Base-by-base conservation (phyloP, 1,140 invertebrate genomes). In the Globodera rostochiensis region DNA sequence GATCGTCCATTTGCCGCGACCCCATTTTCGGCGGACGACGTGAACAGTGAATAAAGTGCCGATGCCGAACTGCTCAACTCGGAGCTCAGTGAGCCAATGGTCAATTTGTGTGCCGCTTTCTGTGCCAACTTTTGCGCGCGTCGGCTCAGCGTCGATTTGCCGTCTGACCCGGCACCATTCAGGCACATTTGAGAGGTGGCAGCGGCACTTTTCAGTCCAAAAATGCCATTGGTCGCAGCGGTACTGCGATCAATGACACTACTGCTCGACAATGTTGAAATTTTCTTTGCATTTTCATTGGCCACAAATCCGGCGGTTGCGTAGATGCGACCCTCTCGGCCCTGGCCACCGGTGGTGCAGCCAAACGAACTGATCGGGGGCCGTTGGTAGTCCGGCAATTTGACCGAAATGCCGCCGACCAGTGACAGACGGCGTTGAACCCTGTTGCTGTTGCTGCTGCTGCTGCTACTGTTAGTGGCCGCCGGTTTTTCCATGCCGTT, bases 61-160 rank as follows among this genome's bases (percentile, higher is more conserved):
- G 85, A 86, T 19, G 84, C 84, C 4, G 85, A 86, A 45, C 71
- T 85, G 11, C 64, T 73, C 66, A 85, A 60, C 69, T 85, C 84
- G 46, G 81, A 70, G 19, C 85, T 49, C n/a, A 84, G 13, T 21
- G 84, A 21, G 25, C 84, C 74, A n/a, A 86, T 70, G 6, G 83
- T 66, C 21, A 83, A 21, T 83, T 83, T 82, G 13, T 82, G 60
- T n/a, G 81, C 81, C 11, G 73, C 67, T 47, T 69, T 82, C 46
- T 80, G 81, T 57, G 79, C 81, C 57, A 82, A 80, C 15, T 73
- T 70, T 25, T 80, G 81, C 8, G 79, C 81, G 11, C 64, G 67
- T 46, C 79, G 57, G 13, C 81, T 69, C 25, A 82, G 73, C 45
- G 81, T 82, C 46, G 76, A 69, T 64, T 82, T 82, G 21, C 81